phyloP scores from a whole-genome alignment of 1,140 invertebrate species.

The Rhagoletis pomonella region DNA sequence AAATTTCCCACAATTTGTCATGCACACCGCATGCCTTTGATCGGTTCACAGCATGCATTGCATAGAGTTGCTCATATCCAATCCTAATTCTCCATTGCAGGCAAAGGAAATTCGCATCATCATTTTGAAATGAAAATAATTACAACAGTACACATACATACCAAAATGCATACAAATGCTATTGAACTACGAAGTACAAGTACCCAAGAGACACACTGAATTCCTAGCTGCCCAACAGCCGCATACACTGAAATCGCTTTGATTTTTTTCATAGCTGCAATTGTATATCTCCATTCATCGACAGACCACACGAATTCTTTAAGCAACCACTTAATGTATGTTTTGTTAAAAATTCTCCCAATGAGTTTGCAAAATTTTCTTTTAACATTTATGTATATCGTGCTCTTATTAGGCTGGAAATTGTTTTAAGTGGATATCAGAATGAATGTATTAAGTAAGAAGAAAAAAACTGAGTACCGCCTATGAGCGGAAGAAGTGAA shows the following conservation, averaged over 20 bases:
- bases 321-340: background rate
- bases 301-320: background rate
- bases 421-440: no score
- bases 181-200: no score
- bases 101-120: slow-evolving; percentile 8
- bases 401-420: background rate
- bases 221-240: no score
- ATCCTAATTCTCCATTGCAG: background rate
- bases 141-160: background rate
- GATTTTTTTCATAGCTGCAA: background rate
- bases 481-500: no score
- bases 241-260: background rate
- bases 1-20: slow-evolving; percentile 48
- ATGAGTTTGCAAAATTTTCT: slow-evolving; percentile 1
- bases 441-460: no score
- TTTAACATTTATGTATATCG: background rate
- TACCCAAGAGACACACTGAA: background rate
- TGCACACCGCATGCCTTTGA: slow-evolving; percentile 19
- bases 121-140: background rate
- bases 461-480: no score
- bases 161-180: background rate
- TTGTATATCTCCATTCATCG: background rate
- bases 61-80: background rate
- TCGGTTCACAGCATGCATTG: slow-evolving; percentile 7
- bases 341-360: slow-evolving; percentile 7